Conservation (phyloP, 2,113 vertebrate genomes). For the Parotia lawesii region DNA sequence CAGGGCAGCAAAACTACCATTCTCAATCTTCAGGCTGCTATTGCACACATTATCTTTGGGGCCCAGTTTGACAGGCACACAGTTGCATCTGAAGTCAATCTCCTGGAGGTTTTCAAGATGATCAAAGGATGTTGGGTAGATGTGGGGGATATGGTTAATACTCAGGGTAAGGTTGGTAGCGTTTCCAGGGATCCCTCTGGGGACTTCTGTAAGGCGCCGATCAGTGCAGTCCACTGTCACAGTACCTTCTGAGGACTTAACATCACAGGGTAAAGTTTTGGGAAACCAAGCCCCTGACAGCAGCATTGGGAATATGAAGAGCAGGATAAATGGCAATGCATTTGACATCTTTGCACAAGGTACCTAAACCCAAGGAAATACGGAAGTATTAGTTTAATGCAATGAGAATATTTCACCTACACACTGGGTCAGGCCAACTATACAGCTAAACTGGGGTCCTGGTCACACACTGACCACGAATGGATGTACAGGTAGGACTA, state of each 20-base stretch:
- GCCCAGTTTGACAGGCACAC: constrained; percentile 83
- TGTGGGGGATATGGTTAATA: constrained; percentile 84
- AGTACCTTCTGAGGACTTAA: constrained; percentile 39
- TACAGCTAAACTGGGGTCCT: background rate
- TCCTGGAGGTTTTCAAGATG: constrained; percentile 80
- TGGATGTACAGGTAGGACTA: too few relatives aligned
- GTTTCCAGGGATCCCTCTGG: constrained; percentile 80
- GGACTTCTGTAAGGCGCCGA: constrained; percentile 76
- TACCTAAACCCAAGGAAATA: constrained; percentile 55
- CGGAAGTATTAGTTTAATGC: background rate
- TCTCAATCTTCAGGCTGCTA: constrained; percentile 59
- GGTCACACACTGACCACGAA: accelerated
- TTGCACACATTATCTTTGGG: constrained; percentile 82
- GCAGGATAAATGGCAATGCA: constrained; percentile 17
- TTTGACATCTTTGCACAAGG: background rate
- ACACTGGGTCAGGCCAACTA: too few relatives aligned
- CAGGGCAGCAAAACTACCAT: constrained; percentile 77
- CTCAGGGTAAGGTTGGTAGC: constrained; percentile 90
- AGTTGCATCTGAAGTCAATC: constrained; percentile 94
- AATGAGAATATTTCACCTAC: too few relatives aligned
- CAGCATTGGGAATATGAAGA: constrained; percentile 43
- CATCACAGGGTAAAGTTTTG: constrained; percentile 79
- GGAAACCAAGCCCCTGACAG: constrained; percentile 76
- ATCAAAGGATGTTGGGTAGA: constrained; percentile 78
- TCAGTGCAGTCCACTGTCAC: constrained; percentile 87